Conservation (phyloP, 2,797 vertebrate species). For the Zenarchopterus dispar region DNA sequence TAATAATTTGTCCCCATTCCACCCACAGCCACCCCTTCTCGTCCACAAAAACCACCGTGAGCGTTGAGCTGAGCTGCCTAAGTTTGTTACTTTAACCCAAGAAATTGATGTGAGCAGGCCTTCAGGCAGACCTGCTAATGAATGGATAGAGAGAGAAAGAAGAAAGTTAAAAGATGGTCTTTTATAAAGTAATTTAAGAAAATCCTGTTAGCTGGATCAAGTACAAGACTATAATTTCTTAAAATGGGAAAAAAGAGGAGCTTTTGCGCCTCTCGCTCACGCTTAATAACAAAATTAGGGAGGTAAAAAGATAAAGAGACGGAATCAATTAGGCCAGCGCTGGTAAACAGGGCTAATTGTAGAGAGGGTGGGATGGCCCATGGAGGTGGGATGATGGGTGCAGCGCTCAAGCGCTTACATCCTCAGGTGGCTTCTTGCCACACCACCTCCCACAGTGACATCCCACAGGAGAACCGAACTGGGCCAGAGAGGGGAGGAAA, state of each 20-base stretch:
- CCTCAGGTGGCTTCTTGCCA: constrained; percentile 50
- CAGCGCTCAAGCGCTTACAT: constrained; percentile 19
- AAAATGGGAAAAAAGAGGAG: constrained; percentile 84
- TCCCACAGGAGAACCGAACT: constrained; percentile 34
- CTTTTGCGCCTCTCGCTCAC: constrained; percentile 76
- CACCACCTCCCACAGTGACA: constrained; percentile 46
- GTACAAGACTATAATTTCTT: constrained; percentile 99
- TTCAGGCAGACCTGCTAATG: constrained; percentile 99
- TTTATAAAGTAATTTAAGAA: constrained; percentile 99
- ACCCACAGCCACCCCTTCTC: constrained; percentile 68
- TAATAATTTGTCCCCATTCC: constrained; percentile 94
- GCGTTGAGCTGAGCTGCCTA: constrained; percentile 96
- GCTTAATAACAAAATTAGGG: constrained; percentile 84
- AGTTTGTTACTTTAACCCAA: constrained; percentile 99
- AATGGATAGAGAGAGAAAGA: constrained; percentile 99
- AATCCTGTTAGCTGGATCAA: constrained; percentile 99
- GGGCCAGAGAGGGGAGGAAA: constrained; percentile 20
- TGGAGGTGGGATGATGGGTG: constrained; percentile 62
- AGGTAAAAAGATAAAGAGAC: constrained; percentile 81
- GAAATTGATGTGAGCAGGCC: constrained; percentile 95
- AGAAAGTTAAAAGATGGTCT: constrained; percentile 99
- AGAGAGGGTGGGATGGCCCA: constrained; percentile 60
- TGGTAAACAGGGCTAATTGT: constrained; percentile 79
- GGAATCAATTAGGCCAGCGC: constrained; percentile 82
- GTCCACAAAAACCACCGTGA: constrained; percentile 95